Conservation (phyloP, 2,113 vertebrate genomes). For the Corythornis vintsioides region DNA sequence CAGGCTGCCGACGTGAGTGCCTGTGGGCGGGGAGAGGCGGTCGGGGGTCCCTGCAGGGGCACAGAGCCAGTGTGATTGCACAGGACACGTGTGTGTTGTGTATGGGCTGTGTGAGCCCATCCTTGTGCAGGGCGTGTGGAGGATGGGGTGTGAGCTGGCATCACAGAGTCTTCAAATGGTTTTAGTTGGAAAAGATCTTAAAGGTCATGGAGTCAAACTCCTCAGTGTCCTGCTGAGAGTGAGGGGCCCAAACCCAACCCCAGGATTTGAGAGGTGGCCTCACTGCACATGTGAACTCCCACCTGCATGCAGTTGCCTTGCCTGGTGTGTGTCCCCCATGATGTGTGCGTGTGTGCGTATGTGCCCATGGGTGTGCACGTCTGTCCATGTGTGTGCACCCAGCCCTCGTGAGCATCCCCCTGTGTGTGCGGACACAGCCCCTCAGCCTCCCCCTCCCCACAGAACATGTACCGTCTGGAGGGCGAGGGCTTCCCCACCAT, state of each 20-base stretch:
- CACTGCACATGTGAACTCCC: fast-evolving
- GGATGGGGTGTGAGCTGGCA: neutral
- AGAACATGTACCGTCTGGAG: slow-evolving; percentile 92
- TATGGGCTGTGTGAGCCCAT: fast-evolving
- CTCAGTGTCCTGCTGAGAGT: no score
- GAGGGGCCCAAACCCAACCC: no score
- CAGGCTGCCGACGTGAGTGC: slow-evolving; percentile 84
- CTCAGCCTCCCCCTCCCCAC: neutral
- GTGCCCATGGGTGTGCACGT: no score
- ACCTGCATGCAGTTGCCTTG: fast-evolving
- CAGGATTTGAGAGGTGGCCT: neutral
- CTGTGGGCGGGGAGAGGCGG: fast-evolving
- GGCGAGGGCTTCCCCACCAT: slow-evolving; percentile 87
- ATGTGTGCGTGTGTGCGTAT: no score
- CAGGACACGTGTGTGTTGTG: fast-evolving
- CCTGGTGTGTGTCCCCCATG: fast-evolving
- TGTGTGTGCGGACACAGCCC: neutral
- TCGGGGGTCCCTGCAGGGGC: fast-evolving
- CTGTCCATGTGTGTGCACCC: no score
- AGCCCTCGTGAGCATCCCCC: neutral
- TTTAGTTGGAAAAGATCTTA: no score
- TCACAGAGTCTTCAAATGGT: no score
- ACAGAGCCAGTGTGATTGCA: neutral
- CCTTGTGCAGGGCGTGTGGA: neutral
- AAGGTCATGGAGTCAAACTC: no score